Evolutionary conservation across 2,113 vertebrate species (phyloP), one percentile per base, ranked within the genome.

Genomic region (Onychorhynchus coronatus): DNA sequence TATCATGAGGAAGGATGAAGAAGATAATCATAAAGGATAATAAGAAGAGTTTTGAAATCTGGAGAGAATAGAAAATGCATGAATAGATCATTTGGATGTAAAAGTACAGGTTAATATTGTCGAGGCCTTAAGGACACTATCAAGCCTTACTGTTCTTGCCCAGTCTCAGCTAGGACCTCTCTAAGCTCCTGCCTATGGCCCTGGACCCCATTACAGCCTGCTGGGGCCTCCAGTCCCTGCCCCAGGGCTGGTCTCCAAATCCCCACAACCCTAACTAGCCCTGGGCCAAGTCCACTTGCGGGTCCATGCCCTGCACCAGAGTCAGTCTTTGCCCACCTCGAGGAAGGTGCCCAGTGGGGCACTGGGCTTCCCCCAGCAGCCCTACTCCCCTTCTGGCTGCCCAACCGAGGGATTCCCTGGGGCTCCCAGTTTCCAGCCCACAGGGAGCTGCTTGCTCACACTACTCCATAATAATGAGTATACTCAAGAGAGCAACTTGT

Each of bases 221-320:
- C 11, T 12, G 6, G 7, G 4, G 7, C 10, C 33, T 9, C 33
- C 41, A 44, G 5, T 24, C 12, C 33, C 41, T 67, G n/a, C 28
- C 6, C 14, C 22, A 55, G 58, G 7, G 9, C 33, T 24, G 21
- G 3, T 42, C 12, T 47, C 44, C 41, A 20, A 3, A 5, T 30
- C 4, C n/a, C n/a, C 31, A n/a, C 5, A 56, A 37, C 31, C 17
- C 55, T 53, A 22, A 12, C 5, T 2, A 8, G 5, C n/a, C 14
- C 30, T 41, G 19, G 24, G 8, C 4, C 2, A 14, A 20, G 33
- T 44, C n/a, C 17, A 47, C 6, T 7, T n/a, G 21, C 1, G 1
- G 16, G 5, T 8, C 44, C 30, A 4, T 5, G 46, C 41, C 50
- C 5, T 2, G 3, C 8, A 12, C 12, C 1, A 6, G 19, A 12